Evolutionary conservation across 2,888 invertebrate species (phyloP).

Genomic region (Drosophila emarginata): DNA sequence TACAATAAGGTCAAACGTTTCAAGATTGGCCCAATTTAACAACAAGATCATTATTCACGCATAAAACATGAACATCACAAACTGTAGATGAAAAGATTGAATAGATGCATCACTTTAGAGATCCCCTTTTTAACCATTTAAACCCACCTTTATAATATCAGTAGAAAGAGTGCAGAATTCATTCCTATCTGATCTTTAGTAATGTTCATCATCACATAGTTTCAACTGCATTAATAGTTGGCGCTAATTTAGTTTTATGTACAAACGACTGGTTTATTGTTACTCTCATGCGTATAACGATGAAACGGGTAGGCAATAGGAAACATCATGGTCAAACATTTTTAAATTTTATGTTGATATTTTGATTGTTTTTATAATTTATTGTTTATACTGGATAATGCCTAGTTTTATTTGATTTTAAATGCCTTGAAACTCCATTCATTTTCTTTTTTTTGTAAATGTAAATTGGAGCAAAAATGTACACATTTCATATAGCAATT

Average conservation of each 20-base stretch:
- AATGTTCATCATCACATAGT: background rate
- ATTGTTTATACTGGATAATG: background rate
- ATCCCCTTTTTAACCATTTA: background rate
- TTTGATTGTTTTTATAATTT: conserved; percentile 42
- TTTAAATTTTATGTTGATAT: conserved; percentile 57
- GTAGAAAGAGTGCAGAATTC: background rate
- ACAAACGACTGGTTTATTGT: background rate
- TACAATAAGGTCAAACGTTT: conserved; percentile 25
- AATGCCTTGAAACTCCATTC: conserved; percentile 54
- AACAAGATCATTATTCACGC: background rate
- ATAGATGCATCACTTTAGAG: conserved; percentile 30
- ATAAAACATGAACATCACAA: background rate
- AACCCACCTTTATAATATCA: background rate
- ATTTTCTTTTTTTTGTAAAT: conserved; percentile 63
- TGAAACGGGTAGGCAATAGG: conserved; percentile 14
- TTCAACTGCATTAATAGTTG: background rate
- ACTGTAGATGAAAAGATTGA: background rate
- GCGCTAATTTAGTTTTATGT: background rate
- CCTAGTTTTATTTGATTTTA: conserved; percentile 17
- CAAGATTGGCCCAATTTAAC: conserved; percentile 10
- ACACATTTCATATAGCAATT: conserved; percentile 12
- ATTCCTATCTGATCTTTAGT: background rate
- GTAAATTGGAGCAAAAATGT: conserved; percentile 58
- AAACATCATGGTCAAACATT: conserved; percentile 55
- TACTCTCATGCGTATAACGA: conserved; percentile 8